These are phyloP conservation scores for Patagioenas fasciata DNA, from an alignment of 2,113 vertebrate genomes.

Conservation along the genomic window DNA sequence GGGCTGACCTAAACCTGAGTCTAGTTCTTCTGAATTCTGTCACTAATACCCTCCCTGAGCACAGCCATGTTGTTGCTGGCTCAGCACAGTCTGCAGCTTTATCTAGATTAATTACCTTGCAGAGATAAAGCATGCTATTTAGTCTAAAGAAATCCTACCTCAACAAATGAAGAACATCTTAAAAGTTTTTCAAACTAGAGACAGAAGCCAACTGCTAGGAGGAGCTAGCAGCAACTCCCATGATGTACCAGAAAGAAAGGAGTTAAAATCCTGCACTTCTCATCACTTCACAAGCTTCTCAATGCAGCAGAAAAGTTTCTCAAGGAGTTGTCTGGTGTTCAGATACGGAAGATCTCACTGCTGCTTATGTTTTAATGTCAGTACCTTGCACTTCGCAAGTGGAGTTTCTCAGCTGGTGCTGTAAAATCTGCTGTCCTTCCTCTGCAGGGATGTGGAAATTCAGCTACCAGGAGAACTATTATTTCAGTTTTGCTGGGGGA, in stretches of 20 bases:
- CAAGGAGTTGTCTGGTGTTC: not conserved
- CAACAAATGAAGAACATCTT: not conserved
- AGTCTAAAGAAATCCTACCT: not conserved
- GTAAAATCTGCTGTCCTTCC: not conserved
- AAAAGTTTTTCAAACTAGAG: not conserved
- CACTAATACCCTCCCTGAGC: not conserved
- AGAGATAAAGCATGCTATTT: not conserved
- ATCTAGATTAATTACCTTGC: not conserved
- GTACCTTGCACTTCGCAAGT: not conserved
- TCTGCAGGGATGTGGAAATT: not conserved
- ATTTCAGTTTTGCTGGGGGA: not conserved
- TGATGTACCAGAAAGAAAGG: not conserved
- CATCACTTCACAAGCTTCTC: not conserved
- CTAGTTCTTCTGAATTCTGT: not conserved
- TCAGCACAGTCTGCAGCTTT: not conserved
- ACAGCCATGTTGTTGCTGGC: fast-evolving
- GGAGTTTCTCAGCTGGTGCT: not conserved
- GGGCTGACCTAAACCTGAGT: not conserved
- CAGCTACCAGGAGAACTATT: not conserved
- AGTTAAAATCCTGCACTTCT: not conserved
- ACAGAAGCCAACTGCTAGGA: not conserved
- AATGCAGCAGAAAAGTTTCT: not conserved
- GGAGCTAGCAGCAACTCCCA: not conserved
- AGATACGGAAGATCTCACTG: not conserved
- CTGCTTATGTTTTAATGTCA: not conserved